Percentiles rank a stretch among this genome's conserved stretches.
These are phyloP conservation scores for Mythimna albipuncta DNA, from an alignment of 2,888 invertebrate species.

Conservation along the genomic window DNA sequence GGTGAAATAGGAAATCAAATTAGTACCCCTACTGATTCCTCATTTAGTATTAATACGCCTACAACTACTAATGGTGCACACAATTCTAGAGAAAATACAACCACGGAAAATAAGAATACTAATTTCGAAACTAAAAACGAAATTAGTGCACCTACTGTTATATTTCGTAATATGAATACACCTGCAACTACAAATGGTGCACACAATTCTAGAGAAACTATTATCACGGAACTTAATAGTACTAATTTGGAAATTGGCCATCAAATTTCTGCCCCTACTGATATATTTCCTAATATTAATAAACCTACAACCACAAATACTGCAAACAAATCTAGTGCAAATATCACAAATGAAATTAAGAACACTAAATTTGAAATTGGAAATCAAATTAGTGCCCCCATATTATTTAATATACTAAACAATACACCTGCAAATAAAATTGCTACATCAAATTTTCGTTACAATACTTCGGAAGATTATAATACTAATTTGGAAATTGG, in stretches of 20 bases:
- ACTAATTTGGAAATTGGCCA: too few species aligned
- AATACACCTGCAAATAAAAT: not conserved
- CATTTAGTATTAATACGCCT: not conserved
- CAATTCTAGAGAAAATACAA: not conserved
- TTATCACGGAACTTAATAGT: too few species aligned
- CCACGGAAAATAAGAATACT: not conserved
- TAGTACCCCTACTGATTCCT: not conserved
- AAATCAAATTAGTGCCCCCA: too few species aligned
- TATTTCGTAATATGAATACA: not conserved
- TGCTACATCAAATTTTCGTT: not conserved
- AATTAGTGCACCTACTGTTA: not conserved
- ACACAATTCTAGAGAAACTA: too few species aligned
- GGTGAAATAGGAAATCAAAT: not conserved
- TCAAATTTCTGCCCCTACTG: too few species aligned
- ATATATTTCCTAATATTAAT: not conserved
- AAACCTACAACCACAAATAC: too few species aligned
- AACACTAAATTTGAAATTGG: too few species aligned
- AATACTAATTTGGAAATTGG: not conserved
- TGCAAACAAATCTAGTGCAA: not conserved
- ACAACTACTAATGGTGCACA: not conserved
- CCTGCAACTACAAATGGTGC: too few species aligned
- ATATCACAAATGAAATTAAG: not conserved
- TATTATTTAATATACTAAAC: not conserved
- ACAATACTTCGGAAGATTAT: not conserved
- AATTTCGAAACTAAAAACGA: not conserved